Conservation (phyloP, 2,797 vertebrate genomes). For the Danio kyathit region DNA sequence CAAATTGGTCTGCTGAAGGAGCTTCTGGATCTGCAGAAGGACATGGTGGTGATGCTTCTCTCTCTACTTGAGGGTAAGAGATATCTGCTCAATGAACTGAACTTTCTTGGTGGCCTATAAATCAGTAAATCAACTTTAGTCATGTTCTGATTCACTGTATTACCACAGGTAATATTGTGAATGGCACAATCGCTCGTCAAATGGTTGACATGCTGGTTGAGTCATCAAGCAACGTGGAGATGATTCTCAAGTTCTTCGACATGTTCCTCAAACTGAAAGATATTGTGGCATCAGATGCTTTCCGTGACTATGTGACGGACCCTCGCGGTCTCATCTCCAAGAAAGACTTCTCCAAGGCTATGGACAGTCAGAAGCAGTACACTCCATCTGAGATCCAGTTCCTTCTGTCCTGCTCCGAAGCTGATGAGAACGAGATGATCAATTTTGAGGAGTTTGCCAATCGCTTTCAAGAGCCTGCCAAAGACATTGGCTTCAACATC, state of each 20-base stretch:
- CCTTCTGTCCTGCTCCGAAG: constrained; percentile 94
- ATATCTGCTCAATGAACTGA: neutral
- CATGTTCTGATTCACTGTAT: neutral
- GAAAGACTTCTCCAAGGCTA: constrained; percentile 98
- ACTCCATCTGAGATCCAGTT: constrained; percentile 92
- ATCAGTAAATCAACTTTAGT: neutral
- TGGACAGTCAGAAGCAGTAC: constrained; percentile 98
- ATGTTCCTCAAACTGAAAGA: constrained; percentile 98
- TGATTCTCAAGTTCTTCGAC: constrained; percentile 99
- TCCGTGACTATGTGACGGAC: constrained; percentile 91
- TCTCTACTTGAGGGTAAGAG: constrained; percentile 90
- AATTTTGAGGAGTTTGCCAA: constrained; percentile 93
- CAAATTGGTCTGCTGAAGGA: constrained; percentile 94
- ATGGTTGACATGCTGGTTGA: constrained; percentile 99
- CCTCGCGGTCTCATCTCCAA: constrained; percentile 96
- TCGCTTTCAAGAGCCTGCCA: constrained; percentile 94
- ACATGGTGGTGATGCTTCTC: constrained; percentile 97
- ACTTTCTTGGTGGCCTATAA: neutral
- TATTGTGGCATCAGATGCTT: constrained; percentile 94
- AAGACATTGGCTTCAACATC: constrained; percentile 97
- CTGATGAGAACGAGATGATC: constrained; percentile 98
- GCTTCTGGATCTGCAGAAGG: constrained; percentile 94
- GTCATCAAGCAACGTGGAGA: constrained; percentile 97
- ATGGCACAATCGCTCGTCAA: constrained; percentile 94
- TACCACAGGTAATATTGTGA: constrained; percentile 90